phyloP scores from a whole-genome alignment of 2,888 invertebrate species.

The Unio pictorum region DNA sequence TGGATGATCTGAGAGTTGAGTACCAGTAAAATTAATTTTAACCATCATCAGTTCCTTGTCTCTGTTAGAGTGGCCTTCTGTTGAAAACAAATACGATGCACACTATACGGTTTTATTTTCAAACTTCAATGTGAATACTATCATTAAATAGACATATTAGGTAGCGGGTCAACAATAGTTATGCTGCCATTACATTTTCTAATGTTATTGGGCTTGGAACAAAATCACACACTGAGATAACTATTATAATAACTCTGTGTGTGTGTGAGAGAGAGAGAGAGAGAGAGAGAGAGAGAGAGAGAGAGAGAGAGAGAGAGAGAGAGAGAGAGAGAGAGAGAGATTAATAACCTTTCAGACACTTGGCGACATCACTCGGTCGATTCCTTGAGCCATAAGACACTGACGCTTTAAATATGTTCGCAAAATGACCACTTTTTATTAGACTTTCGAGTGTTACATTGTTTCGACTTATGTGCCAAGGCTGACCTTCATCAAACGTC shows the following conservation, averaged over 20 bases:
- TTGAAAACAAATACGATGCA: background rate
- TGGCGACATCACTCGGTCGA: constrained; percentile 25
- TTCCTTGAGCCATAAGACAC: constrained; percentile 1
- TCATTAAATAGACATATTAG: too few species aligned
- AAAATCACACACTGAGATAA: too few species aligned
- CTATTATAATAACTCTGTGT: too few species aligned
- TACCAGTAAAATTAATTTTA: constrained; percentile 37
- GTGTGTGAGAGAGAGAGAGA: too few species aligned
- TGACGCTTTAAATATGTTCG: constrained; percentile 36
- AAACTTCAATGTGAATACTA: too few species aligned
- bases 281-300: too few species aligned
- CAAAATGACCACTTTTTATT: constrained; percentile 37
- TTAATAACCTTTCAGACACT: constrained; percentile 33
- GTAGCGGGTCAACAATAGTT: background rate
- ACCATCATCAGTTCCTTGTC: constrained; percentile 37
- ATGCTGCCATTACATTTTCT: too few species aligned
- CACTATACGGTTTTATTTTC: too few species aligned
- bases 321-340: too few species aligned
- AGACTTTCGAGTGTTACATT: constrained; percentile 26
- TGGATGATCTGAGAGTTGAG: constrained; percentile 26
- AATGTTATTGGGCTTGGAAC: too few species aligned
- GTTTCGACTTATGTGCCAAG: constrained; percentile 23
- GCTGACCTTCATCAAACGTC: constrained; percentile 18
- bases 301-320: too few species aligned
- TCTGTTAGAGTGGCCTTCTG: constrained; percentile 22